Percentiles rank a stretch among this genome's conserved stretches.
phyloP scores from a whole-genome alignment of 23 tunicate genomes.

The Oikopleura albicans region DNA sequence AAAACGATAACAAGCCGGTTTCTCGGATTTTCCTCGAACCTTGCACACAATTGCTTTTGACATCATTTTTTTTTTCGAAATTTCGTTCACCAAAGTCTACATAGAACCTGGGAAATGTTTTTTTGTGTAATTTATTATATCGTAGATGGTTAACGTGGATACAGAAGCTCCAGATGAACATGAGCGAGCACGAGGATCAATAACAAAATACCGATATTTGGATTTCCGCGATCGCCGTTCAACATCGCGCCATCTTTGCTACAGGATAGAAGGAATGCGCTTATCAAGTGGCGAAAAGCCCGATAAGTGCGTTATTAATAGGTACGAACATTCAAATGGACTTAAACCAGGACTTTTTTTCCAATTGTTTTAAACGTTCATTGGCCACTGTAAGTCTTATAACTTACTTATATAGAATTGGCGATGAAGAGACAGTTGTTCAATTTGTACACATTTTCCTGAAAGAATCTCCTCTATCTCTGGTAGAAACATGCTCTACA shows the following conservation, averaged over 20 bases:
- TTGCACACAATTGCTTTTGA: too few relatives aligned
- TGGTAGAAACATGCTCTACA: not conserved
- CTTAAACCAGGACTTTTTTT: too few relatives aligned
- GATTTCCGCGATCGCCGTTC: not conserved
- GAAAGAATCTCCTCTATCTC: not conserved
- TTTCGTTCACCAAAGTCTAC: too few relatives aligned
- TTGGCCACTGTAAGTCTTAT: too few relatives aligned
- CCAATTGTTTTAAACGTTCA: too few relatives aligned
- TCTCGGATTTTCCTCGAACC: too few relatives aligned
- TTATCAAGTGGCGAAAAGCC: not conserved
- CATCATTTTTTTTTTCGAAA: too few relatives aligned
- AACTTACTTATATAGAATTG: not conserved
- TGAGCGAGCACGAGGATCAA: not conserved
- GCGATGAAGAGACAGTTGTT: not conserved
- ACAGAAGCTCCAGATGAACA: not conserved
- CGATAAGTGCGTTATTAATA: not conserved
- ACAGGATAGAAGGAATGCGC: not conserved
- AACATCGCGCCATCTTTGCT: not conserved
- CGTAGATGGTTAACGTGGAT: not conserved
- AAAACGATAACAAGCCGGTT: too few relatives aligned
- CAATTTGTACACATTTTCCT: not conserved
- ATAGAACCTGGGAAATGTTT: too few relatives aligned
- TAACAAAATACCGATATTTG: conserved; percentile 3
- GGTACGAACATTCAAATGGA: too few relatives aligned
- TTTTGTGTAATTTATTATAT: too few relatives aligned